A percentile compares a stretch with the other conserved stretches of the same genome.
These are phyloP conservation scores for Neomonachus schauinslandi DNA, from an alignment of 2,113 vertebrate species.

Conservation along the genomic window DNA sequence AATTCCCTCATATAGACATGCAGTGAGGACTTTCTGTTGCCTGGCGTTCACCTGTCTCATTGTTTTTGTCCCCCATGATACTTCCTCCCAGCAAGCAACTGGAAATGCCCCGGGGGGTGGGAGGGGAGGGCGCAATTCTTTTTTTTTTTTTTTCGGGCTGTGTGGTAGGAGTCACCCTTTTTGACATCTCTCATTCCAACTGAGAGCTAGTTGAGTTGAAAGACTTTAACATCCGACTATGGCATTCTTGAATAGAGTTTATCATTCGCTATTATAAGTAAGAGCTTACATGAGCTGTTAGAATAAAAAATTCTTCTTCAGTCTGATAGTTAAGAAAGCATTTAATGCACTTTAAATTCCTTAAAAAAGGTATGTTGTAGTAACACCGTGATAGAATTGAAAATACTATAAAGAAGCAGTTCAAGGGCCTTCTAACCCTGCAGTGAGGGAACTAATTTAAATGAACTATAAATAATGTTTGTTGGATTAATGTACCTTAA, in stretches of 20 bases:
- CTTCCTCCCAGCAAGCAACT: not conserved
- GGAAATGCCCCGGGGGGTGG: not conserved
- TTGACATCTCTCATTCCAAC: not conserved
- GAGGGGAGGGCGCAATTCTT: too few species aligned
- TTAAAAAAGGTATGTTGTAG: not conserved
- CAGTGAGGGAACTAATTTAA: not conserved
- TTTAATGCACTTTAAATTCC: not conserved
- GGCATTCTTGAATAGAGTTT: not conserved
- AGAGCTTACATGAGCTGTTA: not conserved
- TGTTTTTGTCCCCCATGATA: not conserved
- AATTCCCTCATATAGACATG: not conserved
- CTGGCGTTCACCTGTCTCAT: not conserved
- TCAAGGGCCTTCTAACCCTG: not conserved
- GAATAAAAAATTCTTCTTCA: not conserved
- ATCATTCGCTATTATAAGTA: not conserved
- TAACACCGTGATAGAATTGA: not conserved
- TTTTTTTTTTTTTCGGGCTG: not conserved
- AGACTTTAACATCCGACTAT: not conserved
- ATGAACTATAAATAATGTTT: not conserved
- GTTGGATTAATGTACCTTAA: not conserved
- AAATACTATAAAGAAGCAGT: not conserved
- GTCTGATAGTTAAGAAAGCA: conserved; percentile 22
- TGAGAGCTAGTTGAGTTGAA: not conserved
- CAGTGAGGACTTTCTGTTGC: not conserved
- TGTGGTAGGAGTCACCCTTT: not conserved